Percentiles rank a stretch among this genome's conserved stretches.
phyloP scores from a whole-genome alignment of 2,888 invertebrate genomes.

The Nasonia oneida region DNA sequence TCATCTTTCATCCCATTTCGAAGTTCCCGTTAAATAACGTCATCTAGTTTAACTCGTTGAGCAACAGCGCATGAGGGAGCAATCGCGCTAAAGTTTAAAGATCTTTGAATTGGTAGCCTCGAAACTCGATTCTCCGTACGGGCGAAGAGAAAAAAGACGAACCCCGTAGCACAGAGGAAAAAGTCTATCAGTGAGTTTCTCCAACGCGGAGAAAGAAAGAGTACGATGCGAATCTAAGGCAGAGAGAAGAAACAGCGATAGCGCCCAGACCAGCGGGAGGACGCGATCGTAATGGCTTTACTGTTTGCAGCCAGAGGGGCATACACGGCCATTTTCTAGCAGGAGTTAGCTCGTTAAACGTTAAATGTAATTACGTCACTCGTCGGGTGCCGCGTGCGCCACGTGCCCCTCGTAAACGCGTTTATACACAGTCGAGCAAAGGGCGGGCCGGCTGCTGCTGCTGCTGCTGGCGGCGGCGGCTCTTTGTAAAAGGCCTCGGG shows the following conservation, averaged over 20 bases:
- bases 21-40: conserved; percentile 8
- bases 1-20: background rate
- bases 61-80: conserved; percentile 17
- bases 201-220: background rate
- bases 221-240: background rate
- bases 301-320: conserved; percentile 77
- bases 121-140: conserved; percentile 44
- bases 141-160: background rate
- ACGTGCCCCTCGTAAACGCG: conserved; percentile 30
- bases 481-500: conserved; percentile 27
- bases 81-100: conserved; percentile 50
- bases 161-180: background rate
- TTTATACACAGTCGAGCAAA: conserved; percentile 18
- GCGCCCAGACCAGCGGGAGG: background rate
- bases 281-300: conserved; percentile 53
- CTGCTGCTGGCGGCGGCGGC: background rate
- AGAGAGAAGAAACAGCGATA: background rate
- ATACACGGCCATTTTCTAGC: conserved; percentile 78
- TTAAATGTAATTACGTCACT: conserved; percentile 78
- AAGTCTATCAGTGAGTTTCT: conserved; percentile 46
- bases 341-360: conserved; percentile 78
- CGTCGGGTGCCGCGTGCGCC: conserved; percentile 22
- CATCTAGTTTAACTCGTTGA: background rate
- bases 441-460: conserved; percentile 30
- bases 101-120: conserved; percentile 46